A percentile compares a stretch with the other conserved stretches of the same genome.
Evolutionary conservation across 2,113 vertebrate species (phyloP).

Genomic region (Indri indri): DNA sequence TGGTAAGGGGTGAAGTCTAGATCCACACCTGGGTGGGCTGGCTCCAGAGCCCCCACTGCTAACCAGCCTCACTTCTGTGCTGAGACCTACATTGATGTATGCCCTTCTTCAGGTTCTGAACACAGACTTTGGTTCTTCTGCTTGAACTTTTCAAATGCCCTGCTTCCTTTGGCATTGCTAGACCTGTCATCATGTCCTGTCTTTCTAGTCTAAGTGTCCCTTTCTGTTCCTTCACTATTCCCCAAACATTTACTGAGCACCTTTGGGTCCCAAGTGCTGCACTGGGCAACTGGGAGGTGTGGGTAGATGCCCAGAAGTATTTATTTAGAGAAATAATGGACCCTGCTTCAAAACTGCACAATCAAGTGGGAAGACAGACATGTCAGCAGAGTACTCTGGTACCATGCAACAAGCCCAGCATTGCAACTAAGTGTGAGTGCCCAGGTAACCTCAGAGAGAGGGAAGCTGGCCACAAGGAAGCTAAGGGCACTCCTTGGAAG

Average conservation of each 20-base stretch:
- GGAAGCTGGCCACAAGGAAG: background rate
- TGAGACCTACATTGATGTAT: background rate
- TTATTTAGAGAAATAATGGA: slow-evolving; percentile 22
- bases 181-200: no score
- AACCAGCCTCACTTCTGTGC: background rate
- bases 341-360: background rate
- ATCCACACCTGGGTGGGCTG: background rate
- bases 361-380: background rate
- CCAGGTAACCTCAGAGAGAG: background rate
- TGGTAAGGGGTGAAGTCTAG: background rate
- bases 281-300: background rate
- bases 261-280: background rate
- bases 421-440: background rate
- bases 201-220: background rate
- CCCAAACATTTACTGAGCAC: background rate
- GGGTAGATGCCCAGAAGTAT: background rate
- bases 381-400: background rate
- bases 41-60: background rate
- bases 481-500: background rate
- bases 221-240: background rate
- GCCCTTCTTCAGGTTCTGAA: background rate
- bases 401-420: background rate
- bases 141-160: background rate
- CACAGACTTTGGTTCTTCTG: background rate
- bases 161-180: background rate